These are phyloP conservation scores for Drosophila insularis DNA, from an alignment of 1,140 invertebrate species.

Conservation along the genomic window DNA sequence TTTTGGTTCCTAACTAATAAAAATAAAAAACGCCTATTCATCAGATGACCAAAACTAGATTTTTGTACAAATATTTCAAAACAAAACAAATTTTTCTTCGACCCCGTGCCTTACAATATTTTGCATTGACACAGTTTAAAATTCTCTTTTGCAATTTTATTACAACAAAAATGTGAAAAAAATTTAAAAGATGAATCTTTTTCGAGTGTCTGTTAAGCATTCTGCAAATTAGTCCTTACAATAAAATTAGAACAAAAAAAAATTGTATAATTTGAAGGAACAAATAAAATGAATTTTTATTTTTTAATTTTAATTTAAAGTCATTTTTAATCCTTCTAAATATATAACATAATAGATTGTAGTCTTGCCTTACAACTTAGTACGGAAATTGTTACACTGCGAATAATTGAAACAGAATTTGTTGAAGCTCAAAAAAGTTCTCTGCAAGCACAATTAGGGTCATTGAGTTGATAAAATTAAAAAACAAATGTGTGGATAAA, in stretches of 20 bases:
- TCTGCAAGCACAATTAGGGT: too few relatives aligned
- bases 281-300: too few relatives aligned
- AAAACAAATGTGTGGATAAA: too few relatives aligned
- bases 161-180: conserved; percentile 23
- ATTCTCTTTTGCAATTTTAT: too few relatives aligned
- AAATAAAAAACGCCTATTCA: conserved; percentile 36
- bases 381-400: too few relatives aligned
- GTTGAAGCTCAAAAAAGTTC: too few relatives aligned
- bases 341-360: too few relatives aligned
- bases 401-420: too few relatives aligned
- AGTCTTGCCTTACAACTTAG: too few relatives aligned
- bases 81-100: conserved; percentile 50
- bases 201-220: conserved; percentile 43
- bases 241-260: conserved; percentile 20
- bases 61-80: conserved; percentile 33
- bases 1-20: conserved; percentile 61
- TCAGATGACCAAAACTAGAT: conserved; percentile 58
- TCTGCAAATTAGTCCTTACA: conserved; percentile 48
- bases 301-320: conserved; percentile 64
- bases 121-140: background rate
- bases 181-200: conserved; percentile 19
- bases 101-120: conserved; percentile 32
- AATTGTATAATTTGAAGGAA: conserved; percentile 24
- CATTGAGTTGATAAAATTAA: too few relatives aligned
- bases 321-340: too few relatives aligned